Evolutionary conservation across 2,797 vertebrate species (phyloP).

Genomic region (Chiloscyllium punctatum): DNA sequence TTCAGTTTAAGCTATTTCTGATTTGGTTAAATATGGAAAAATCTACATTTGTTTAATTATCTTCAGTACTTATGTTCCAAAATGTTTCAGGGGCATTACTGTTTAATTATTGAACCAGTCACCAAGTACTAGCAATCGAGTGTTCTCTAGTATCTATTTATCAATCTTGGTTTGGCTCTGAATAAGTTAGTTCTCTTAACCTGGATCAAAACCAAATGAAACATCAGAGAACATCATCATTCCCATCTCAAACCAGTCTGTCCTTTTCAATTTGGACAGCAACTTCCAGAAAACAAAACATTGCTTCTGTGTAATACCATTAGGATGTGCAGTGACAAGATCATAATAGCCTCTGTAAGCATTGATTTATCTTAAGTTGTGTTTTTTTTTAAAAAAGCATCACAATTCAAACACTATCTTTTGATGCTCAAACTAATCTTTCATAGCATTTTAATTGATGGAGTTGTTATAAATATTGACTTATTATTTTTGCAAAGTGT

Average conservation of each 20-base stretch:
- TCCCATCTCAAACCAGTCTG: not conserved
- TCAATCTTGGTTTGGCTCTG: not conserved
- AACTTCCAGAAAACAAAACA: not conserved
- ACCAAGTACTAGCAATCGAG: not conserved
- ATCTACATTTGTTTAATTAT: constrained; percentile 7
- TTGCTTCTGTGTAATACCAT: not conserved
- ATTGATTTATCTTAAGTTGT: not conserved
- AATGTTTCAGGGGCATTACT: not conserved
- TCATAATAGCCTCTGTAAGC: not conserved
- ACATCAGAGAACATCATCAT: constrained; percentile 2
- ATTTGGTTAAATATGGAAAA: not conserved
- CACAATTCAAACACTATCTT: not conserved
- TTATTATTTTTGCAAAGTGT: not conserved
- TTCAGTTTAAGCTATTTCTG: not conserved
- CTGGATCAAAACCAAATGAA: not conserved
- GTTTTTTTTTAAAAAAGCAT: not conserved
- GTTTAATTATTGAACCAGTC: not conserved
- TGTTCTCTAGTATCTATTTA: not conserved
- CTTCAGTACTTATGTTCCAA: not conserved
- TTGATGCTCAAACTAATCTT: not conserved
- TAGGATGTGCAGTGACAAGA: not conserved
- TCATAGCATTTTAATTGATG: not conserved
- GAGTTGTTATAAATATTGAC: not conserved
- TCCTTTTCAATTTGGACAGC: not conserved
- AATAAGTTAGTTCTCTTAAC: not conserved